phyloP scores from a whole-genome alignment of 2,113 vertebrate genomes.

The Motacilla tschutschensis region DNA sequence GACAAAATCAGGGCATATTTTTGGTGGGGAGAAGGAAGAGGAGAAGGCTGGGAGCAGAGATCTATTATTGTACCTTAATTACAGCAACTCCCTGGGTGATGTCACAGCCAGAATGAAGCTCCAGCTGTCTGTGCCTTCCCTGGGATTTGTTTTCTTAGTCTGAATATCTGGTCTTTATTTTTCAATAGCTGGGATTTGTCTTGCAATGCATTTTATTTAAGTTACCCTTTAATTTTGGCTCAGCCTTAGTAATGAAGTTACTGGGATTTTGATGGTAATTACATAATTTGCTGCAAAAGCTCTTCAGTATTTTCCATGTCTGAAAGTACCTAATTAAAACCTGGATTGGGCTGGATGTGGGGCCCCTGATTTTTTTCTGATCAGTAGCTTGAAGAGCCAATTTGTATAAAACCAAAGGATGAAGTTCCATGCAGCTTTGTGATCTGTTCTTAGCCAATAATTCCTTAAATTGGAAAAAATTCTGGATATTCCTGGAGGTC shows the following conservation, averaged over 20 bases:
- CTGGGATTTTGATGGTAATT: background rate
- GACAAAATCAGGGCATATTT: background rate
- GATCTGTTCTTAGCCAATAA: background rate
- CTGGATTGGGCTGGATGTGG: background rate
- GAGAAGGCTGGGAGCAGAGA: background rate
- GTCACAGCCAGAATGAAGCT: background rate
- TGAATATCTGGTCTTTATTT: background rate
- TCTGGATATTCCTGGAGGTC: background rate
- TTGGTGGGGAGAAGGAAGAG: background rate
- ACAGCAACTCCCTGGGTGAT: background rate
- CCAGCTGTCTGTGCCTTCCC: background rate
- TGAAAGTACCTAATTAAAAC: background rate
- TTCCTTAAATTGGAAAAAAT: background rate
- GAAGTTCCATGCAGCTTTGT: background rate
- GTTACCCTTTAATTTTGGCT: background rate
- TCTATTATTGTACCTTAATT: background rate
- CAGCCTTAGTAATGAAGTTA: background rate
- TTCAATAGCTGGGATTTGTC: fast-evolving
- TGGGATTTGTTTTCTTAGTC: background rate
- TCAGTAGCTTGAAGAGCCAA: background rate
- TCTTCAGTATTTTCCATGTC: background rate
- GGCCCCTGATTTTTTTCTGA: background rate
- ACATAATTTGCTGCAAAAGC: background rate
- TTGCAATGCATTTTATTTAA: background rate
- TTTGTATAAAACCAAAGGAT: background rate